Conservation (phyloP, 2,888 invertebrate species). For the Apamea crenata region DNA sequence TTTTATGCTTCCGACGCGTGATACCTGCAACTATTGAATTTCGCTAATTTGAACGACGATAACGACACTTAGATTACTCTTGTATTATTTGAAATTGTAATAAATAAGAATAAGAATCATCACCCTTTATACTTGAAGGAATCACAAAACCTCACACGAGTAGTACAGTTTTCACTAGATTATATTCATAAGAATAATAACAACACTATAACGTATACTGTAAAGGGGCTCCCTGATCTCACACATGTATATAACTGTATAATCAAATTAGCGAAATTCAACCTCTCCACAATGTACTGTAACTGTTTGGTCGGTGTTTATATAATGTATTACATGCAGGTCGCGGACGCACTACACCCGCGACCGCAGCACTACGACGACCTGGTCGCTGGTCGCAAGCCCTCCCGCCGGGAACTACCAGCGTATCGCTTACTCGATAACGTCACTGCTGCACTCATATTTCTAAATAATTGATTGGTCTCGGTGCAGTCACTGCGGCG, state of each 20-base stretch:
- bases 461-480: not conserved
- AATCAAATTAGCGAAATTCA: constrained; percentile 58
- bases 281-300: constrained; percentile 33
- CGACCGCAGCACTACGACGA: not conserved
- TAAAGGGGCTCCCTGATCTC: not conserved
- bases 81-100: constrained; percentile 30
- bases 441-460: constrained; percentile 9
- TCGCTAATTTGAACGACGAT: constrained; percentile 54
- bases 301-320: constrained; percentile 21
- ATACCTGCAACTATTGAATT: constrained; percentile 34
- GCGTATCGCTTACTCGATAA: constrained; percentile 8
- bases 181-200: constrained; percentile 32
- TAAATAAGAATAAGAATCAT: constrained; percentile 32
- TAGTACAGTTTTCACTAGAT: constrained; percentile 24
- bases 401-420: not conserved
- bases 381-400: not conserved
- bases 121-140: constrained; percentile 31
- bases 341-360: not conserved
- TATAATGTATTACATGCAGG: constrained; percentile 9
- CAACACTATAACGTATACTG: constrained; percentile 13
- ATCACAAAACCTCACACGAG: constrained; percentile 32
- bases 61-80: constrained; percentile 2
- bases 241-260: constrained; percentile 48
- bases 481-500: not conserved
- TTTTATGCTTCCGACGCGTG: constrained; percentile 44